phyloP scores from a whole-genome alignment of 1,140 invertebrate genomes.

The Drosophila pandora region DNA sequence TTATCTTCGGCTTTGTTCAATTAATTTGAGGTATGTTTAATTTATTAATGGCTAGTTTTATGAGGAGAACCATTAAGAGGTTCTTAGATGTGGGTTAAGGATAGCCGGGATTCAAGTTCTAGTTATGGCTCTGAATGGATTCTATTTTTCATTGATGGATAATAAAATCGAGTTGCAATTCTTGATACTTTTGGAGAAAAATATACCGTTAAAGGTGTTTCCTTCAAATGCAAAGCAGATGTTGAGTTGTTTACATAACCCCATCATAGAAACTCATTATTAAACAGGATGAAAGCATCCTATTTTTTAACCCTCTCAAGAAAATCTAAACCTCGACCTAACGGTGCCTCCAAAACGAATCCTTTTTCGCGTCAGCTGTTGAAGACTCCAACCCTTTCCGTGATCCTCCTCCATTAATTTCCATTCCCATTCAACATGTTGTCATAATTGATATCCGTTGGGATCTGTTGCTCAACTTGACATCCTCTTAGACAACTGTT shows the following conservation, averaged over 20 bases:
- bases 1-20: conserved; percentile 25
- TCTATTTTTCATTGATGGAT: neutral
- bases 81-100: conserved; percentile 37
- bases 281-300: neutral
- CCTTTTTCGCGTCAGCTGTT: conserved; percentile 64
- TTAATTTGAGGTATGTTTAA: conserved; percentile 7
- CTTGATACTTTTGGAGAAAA: neutral
- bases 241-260: conserved; percentile 23
- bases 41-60: conserved; percentile 13
- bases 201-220: conserved; percentile 1
- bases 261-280: conserved; percentile 6
- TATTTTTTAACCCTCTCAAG: neutral
- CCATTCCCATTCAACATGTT: conserved; percentile 42
- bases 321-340: conserved; percentile 51
- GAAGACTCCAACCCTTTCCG: conserved; percentile 13
- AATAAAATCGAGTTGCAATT: neutral
- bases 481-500: conserved; percentile 61
- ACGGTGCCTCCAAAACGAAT: conserved; percentile 61
- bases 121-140: neutral
- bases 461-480: conserved; percentile 42
- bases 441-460: conserved; percentile 73
- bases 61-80: neutral
- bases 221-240: conserved; percentile 17
- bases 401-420: no score
- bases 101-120: conserved; percentile 7